Evolutionary conservation across 2,113 vertebrate genomes (phyloP), one percentile per base, ranked within the genome.

Genomic region (Entomyzon cyanotis): DNA sequence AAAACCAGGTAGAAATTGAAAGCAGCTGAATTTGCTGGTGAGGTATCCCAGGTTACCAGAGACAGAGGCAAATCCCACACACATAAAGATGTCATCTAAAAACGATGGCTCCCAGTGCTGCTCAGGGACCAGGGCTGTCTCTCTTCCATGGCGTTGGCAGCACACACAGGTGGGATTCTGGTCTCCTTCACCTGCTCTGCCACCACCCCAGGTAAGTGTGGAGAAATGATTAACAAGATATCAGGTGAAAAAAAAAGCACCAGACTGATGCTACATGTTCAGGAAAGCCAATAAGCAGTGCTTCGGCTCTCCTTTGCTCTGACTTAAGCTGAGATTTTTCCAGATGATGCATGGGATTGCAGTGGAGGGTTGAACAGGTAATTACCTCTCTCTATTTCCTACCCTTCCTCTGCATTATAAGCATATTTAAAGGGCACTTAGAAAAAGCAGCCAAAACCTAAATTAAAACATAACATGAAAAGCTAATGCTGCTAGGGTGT

Each of bases 391-490:
- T 63, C 55, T 79, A 3, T 69, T 89, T 76, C 63, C 37, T 55
- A 25, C 30, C 52, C 42, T 94, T 96, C 88, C 74, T 70, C 92
- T 93, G 80, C 95, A 63, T 78, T 85, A 84, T 53, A 74, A 91
- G 49, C 58, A 50, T 87, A 84, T 90, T 95, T 90, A 94, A 93
- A 94, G 46, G 67, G 12, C 77, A 67, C 35, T 63, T 84, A 67
- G 63, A 73, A 65, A 89, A 95, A 81, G 35, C 37, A 46, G 56
- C 60, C 50, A 64, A 37, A 90, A 64, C 18, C 41, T 84, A 89
- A 93, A 73, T 92, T 47, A 73, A 77, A 94, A 80, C 15, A 15
- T 21, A 81, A 56, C 23, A 47, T 24, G 44, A 22, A 82, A 89
- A 39, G 28, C 46, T 52, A 60, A 82, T 6, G 4, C 39, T 53